Evolutionary conservation across 2,888 invertebrate species (phyloP).

Genomic region (Scaptomyza reducta): DNA sequence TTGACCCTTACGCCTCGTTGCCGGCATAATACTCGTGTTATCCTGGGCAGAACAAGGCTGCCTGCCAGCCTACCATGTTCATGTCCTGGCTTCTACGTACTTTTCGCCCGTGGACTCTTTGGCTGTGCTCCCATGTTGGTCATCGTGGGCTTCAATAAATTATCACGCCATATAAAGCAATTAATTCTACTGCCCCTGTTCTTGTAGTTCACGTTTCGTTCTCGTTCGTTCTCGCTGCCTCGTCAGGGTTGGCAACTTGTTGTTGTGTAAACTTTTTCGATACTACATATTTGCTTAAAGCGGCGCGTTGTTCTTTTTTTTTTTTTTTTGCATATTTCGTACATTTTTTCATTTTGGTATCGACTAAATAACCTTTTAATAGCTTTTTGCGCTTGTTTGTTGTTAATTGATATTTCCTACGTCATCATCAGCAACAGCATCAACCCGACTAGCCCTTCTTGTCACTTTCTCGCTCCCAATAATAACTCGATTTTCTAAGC

Average conservation of each 20-base stretch:
- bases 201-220: constrained; percentile 24
- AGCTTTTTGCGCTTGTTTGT: constrained; percentile 62
- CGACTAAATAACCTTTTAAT: constrained; percentile 77
- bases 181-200: constrained; percentile 77
- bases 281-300: constrained; percentile 46
- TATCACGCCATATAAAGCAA: constrained; percentile 83
- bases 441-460: constrained; percentile 5
- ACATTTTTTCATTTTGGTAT: constrained; percentile 46
- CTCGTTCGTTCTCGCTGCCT: constrained; percentile 16
- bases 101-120: constrained; percentile 15
- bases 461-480: constrained; percentile 50
- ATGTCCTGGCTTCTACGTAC: constrained; percentile 22
- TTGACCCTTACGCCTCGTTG: constrained; percentile 78
- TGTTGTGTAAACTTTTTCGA: constrained; percentile 11
- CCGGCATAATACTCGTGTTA: constrained; percentile 76
- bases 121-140: constrained; percentile 75
- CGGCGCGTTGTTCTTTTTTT: constrained; percentile 51
- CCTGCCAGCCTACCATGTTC: constrained; percentile 30
- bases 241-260: constrained; percentile 3
- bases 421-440: constrained; percentile 14
- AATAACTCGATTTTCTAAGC: constrained; percentile 71
- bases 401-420: constrained; percentile 72
- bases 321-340: constrained; percentile 50
- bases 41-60: constrained; percentile 54
- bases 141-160: constrained; percentile 81